Base-by-base conservation (phyloP, 2,888 invertebrate genomes). In the Brachynemurus nebulosus region DNA sequence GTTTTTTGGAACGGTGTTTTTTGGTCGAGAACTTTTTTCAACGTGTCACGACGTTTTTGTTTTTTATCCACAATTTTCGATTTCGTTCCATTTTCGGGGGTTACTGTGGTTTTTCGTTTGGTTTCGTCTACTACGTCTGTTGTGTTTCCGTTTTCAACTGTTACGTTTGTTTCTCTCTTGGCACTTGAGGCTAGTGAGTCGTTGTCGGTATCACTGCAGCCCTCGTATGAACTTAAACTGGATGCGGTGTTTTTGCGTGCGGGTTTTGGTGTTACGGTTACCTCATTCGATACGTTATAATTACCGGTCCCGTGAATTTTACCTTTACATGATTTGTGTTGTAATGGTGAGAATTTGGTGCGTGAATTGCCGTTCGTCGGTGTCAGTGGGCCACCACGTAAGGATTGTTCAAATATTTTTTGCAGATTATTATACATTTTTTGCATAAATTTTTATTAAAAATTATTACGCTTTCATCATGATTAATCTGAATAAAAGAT, bases 231-330 rank as follows among this genome's bases (percentile, higher is more conserved):
- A 52, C 76, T 76, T 7, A 74, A 72, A 53, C 76, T 77, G 51
- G 76, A 73, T 45, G 33, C 38, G 23, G 35, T 14, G 20, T 19
- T 14, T 4, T 18, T 19, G 3, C 36, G 66, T 61, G 51, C 66
- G 66, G 52, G 67, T 64, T 38, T 60, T 58, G 46, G 64, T 60
- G 43, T 42, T 45, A 23, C 40, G 41, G 48, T 9, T 44, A 38
- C 42, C 50, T 54, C 35, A 4, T 14, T n/a, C 21, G 20, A 12
- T 14, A 23, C 19, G 7, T 20, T 35, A 16, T 57, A 59, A 45
- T 77, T 76, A 40, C 84, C 84, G 52, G 78, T 75, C 9, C 82
- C 85, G 58, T 86, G 86, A 1, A 80, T 76, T 56, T 78, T 77
- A 21, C 86, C 86, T 23, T 76, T 80, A 60, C 86, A 86, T 43